A percentile compares a stretch with the other conserved stretches of the same genome.
Conservation (phyloP, 2,888 invertebrate species). For the Phortica magna region DNA sequence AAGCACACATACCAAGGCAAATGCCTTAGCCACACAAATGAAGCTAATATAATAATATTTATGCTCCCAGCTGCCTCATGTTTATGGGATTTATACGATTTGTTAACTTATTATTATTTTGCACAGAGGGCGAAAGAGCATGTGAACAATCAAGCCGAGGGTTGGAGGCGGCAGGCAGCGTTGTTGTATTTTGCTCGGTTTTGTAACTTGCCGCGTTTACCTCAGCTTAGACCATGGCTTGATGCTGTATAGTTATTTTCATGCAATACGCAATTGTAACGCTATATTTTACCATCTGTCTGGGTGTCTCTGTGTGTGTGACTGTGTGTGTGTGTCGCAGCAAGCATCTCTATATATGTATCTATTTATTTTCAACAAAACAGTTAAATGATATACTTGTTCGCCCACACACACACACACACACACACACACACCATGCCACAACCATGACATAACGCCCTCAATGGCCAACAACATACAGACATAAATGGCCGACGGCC, state of each 20-base stretch:
- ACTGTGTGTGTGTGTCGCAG: too few species aligned
- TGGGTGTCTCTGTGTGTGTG: neutral
- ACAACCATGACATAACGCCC: neutral
- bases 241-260: neutral
- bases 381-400: constrained; percentile 55
- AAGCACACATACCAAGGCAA: neutral
- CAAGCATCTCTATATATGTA: too few species aligned
- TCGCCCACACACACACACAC: constrained; percentile 21
- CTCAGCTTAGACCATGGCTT: neutral
- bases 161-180: neutral
- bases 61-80: constrained; percentile 59
- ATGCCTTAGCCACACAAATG: constrained; percentile 37
- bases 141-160: neutral
- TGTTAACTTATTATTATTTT: constrained; percentile 62
- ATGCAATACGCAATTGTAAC: neutral
- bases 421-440: constrained; percentile 39
- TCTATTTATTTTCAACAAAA: constrained; percentile 33
- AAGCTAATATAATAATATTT: constrained; percentile 71
- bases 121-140: constrained; percentile 19
- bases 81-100: constrained; percentile 66
- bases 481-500: neutral
- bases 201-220: too few species aligned
- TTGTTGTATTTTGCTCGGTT: too few species aligned
- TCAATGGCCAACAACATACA: neutral
- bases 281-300: constrained; percentile 26